Base-by-base conservation (phyloP, 2,797 vertebrate genomes). In the Gobio occitaniae region DNA sequence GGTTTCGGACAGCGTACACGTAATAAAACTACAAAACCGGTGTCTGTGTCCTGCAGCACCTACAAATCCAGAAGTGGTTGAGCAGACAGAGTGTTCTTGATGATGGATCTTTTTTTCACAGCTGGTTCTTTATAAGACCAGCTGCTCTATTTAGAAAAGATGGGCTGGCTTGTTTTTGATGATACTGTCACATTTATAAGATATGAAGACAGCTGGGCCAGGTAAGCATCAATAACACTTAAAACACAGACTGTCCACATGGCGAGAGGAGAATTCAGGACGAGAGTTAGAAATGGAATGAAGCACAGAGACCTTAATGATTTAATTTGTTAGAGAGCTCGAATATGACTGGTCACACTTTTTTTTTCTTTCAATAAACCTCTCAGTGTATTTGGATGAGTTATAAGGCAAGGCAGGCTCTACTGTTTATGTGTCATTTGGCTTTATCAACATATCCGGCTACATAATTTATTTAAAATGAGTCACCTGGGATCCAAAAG, bases 241-340 rank as follows among this genome's bases (percentile, higher is more conserved):
- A 61, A 89, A 88, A 87, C 44, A 83, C 74, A 61, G 61, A n/a
- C 48, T 72, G 89, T 77, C 77, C 44, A 65, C 63, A 66, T 74
- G 80, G 82, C 1, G 32, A 84, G 89, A 89, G 82, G 29, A 81
- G 81, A 88, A 86, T 72, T 80, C 82, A 87, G 89, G 92, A 92
- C 93, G 92, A 92, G 89, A 63, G 44, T 85, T 50, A 66, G 69
- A 68, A 90, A 82, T 63, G 87, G 50, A 87, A 88, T 4, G 50
- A 25, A 56, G 74, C 50, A 69, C 83, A 89, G 88, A 78, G 25
- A 84, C 80, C 38, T 69, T 5, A 72, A 78, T 70, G 74, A 90
- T 93, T 91, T 95, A 90, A 94, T 94, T 94, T 95, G 88, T 93
- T 91, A 93, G 91, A 94, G 91, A 93, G 93, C 90, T 92, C 80